Evolutionary conservation across 1,140 invertebrate genomes (phyloP).

Genomic region (Bombus impatiens): DNA sequence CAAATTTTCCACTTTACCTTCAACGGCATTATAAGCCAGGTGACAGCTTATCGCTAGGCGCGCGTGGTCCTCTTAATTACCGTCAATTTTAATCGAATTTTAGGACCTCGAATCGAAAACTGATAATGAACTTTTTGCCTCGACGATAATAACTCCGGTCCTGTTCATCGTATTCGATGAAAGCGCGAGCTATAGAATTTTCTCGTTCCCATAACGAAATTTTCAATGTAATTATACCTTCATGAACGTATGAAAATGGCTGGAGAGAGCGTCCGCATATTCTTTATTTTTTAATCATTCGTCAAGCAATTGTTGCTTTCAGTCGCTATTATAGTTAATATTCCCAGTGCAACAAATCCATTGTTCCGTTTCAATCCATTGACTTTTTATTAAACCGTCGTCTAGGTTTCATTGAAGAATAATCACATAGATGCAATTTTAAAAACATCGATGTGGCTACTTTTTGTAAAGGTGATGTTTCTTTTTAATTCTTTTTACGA

Average conservation of each 20-base stretch:
- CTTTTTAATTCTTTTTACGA: too few relatives aligned
- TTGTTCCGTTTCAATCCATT: background rate
- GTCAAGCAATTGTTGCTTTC: background rate
- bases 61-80: slow-evolving; percentile 2
- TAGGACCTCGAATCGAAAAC: slow-evolving; percentile 2
- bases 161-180: slow-evolving; percentile 5
- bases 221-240: background rate
- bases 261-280: too few relatives aligned
- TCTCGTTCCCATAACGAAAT: background rate
- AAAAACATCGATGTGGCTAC: too few relatives aligned
- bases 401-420: background rate
- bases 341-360: background rate
- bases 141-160: background rate
- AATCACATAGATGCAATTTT: background rate
- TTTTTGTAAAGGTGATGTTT: too few relatives aligned
- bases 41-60: background rate
- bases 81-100: slow-evolving; percentile 21
- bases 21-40: background rate
- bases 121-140: slow-evolving; percentile 9
- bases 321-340: background rate
- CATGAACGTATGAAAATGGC: background rate
- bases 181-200: background rate
- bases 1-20: slow-evolving; percentile 16
- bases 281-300: background rate
- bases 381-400: background rate